These are phyloP conservation scores for Antrozous pallidus DNA, from an alignment of 2,797 vertebrate genomes.

Conservation along the genomic window DNA sequence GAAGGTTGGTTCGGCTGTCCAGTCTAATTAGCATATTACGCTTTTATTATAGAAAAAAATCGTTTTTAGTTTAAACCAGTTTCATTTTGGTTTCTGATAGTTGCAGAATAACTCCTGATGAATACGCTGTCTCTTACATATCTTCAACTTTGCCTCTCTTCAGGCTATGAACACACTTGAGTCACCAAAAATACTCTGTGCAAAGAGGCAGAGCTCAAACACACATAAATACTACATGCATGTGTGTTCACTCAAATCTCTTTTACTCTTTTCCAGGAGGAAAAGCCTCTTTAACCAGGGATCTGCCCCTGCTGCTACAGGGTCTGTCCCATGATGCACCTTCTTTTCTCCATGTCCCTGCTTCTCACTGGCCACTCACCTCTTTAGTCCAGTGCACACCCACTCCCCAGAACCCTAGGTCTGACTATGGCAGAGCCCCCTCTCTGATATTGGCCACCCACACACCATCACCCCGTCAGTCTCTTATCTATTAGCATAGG, in stretches of 20 bases:
- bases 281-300: neutral
- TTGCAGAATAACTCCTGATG: neutral
- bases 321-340: rapidly evolving
- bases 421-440: neutral
- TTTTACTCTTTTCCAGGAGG: too few relatives aligned
- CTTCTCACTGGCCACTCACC: neutral
- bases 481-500: neutral
- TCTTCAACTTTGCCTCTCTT: neutral
- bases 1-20: too few relatives aligned
- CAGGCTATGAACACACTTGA: neutral
- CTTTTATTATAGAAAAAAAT: neutral
- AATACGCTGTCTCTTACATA: neutral
- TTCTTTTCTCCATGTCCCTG: neutral
- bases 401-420: too few relatives aligned
- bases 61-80: neutral
- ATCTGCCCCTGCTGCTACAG: neutral
- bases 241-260: neutral
- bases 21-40: too few relatives aligned
- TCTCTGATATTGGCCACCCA: neutral
- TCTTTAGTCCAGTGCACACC: neutral
- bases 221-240: neutral
- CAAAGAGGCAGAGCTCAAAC: neutral
- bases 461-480: neutral
- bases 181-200: neutral
- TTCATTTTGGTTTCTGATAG: neutral